Conservation (phyloP, 2,113 vertebrate species). For the Silurus meridionalis region DNA sequence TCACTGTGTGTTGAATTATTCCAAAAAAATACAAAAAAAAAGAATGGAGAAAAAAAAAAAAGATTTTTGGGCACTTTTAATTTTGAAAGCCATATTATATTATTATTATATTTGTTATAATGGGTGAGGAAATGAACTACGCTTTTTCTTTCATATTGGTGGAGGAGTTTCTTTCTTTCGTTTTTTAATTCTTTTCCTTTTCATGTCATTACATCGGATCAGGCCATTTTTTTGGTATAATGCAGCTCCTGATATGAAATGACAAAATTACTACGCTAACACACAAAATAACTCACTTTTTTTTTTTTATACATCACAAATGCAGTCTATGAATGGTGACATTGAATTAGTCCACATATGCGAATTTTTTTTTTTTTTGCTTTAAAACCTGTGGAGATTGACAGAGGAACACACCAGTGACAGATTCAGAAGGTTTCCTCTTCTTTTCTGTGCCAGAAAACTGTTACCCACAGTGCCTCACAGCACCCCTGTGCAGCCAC, state of each 20-base stretch:
- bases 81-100: slow-evolving; percentile 81
- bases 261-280: neutral
- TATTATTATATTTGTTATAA: slow-evolving; percentile 71
- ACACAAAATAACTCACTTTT: neutral
- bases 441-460: slow-evolving; percentile 32
- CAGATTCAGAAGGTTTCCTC: slow-evolving; percentile 20
- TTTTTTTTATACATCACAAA: neutral
- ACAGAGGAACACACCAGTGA: neutral
- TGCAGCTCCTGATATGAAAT: slow-evolving; percentile 1
- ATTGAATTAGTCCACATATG: slow-evolving; percentile 14
- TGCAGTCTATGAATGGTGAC: neutral
- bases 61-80: slow-evolving; percentile 77
- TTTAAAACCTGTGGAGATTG: slow-evolving; percentile 18
- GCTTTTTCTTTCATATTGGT: slow-evolving; percentile 35
- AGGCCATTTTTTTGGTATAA: neutral
- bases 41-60: slow-evolving; percentile 49
- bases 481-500: slow-evolving; percentile 28
- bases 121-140: slow-evolving; percentile 43
- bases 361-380: neutral
- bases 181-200: neutral
- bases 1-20: slow-evolving; percentile 83
- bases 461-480: slow-evolving; percentile 60
- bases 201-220: neutral
- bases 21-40: slow-evolving; percentile 61
- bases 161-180: neutral